Base-by-base conservation (phyloP, 2,888 invertebrate genomes). In the Lycia hirtaria region DNA sequence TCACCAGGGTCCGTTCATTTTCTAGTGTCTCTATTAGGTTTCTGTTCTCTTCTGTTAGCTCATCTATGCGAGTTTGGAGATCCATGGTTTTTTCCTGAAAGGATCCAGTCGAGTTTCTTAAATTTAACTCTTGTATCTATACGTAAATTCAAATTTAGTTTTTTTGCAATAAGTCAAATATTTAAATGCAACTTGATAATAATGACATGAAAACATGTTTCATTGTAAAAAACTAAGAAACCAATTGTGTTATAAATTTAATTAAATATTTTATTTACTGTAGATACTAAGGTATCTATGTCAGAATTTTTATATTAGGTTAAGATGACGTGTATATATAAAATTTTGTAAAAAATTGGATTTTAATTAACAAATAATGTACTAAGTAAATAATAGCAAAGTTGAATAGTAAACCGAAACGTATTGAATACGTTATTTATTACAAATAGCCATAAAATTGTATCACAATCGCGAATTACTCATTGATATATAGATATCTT, bases 1-100 rank as follows among this genome's bases (percentile, higher is more conserved):
- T 81, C 67, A 93, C 93, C 14, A 93, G 76, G 20, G 90, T 88
- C 56, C 93, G 83, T 72, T 94, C 94, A 19, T 91, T 92, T 60
- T 94, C 93, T 14, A 93, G 75, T 0, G 92, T 88, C 41, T 92
- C 83, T 7, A 78, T 72, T 45, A 94, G 71, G 58, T 92, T 92
- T 58, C 81, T 83, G 67, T 93, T 92, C 70, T 93, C 90, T 56
- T 91, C 93, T 33, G 81, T 89, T 47, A 91, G 74, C 48, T 85
- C 87, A 72, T 91, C 90, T 55, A 93, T 82, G 60, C 90, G 92
- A 47, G 72, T 85, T 78, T 89, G 85, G 35, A 86, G 71, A 14
- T 85, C 86, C 83, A 85, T 85, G 2, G 80, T 81, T 68, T 79
- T 83, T 4, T 88, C 88, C 91, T 92, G 82, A 5, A 83, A 84